Percentiles rank a stretch among this genome's conserved stretches.
Conservation (phyloP, 2,113 vertebrate genomes). For the Plecturocebus donacophilus region DNA sequence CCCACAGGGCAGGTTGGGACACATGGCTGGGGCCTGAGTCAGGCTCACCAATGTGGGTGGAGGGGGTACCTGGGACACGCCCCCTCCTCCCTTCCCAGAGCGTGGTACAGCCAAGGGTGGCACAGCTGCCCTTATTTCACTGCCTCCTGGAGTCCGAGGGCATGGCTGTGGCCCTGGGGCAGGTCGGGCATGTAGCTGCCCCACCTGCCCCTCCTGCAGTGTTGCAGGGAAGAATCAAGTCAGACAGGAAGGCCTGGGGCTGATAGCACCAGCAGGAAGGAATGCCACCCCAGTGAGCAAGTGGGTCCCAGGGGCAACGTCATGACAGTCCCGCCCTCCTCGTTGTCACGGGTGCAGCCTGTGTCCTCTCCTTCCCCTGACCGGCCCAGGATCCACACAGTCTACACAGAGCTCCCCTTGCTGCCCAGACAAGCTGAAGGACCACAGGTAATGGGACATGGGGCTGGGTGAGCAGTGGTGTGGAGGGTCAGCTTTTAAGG, state of each 20-base stretch:
- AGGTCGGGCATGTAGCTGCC: not conserved
- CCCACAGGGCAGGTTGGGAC: not conserved
- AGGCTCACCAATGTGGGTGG: not conserved
- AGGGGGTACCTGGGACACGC: not conserved
- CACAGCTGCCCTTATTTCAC: too few relatives aligned
- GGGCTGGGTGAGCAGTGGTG: not conserved
- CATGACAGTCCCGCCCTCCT: conserved; percentile 22
- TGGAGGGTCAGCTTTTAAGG: not conserved
- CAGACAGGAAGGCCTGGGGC: conserved; percentile 65
- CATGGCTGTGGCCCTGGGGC: not conserved
- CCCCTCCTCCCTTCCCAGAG: not conserved
- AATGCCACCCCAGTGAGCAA: not conserved
- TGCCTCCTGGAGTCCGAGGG: not conserved
- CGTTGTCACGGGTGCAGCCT: not conserved
- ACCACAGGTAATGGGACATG: conserved; percentile 59
- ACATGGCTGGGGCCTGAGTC: conserved; percentile 61
- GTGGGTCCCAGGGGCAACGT: not conserved
- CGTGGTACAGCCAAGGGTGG: not conserved
- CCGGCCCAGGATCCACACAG: not conserved
- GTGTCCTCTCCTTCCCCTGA: not conserved
- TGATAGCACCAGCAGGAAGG: conserved; percentile 15
- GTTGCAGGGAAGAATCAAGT: not conserved
- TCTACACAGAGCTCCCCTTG: not conserved
- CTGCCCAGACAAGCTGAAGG: not conserved
- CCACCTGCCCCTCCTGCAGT: not conserved